Conservation (phyloP, 2,113 vertebrate genomes). For the Thamnaconus septentrionalis region DNA sequence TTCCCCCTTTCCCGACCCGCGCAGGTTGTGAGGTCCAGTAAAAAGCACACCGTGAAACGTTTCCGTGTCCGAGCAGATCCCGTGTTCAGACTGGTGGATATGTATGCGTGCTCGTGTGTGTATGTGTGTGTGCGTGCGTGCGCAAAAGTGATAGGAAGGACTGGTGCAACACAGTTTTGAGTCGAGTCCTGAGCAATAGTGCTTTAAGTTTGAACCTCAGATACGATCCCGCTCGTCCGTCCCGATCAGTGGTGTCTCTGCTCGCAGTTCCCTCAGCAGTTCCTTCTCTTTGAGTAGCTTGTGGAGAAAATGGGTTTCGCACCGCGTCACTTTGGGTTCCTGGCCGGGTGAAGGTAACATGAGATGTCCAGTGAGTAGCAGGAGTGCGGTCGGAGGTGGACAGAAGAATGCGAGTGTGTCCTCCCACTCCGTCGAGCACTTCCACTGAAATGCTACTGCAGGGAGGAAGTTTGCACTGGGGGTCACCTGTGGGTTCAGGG, state of each 20-base stretch:
- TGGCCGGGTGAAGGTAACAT: slow-evolving; percentile 29
- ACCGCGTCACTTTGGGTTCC: slow-evolving; percentile 5
- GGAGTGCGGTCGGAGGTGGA: slow-evolving; percentile 43
- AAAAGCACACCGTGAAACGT: slow-evolving; percentile 44
- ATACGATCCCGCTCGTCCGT: slow-evolving; percentile 57
- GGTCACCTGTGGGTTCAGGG: slow-evolving; percentile 43
- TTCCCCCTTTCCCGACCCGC: background rate
- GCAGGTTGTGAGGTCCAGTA: slow-evolving; percentile 36
- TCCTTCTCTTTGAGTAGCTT: slow-evolving; percentile 31
- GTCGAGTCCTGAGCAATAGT: slow-evolving; percentile 66
- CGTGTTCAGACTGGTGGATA: slow-evolving; percentile 24
- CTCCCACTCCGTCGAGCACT: slow-evolving; percentile 17
- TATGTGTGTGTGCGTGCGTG: too few species aligned
- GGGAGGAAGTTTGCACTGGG: slow-evolving; percentile 38
- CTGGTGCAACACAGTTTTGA: slow-evolving; percentile 37
- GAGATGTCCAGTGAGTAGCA: slow-evolving; percentile 11
- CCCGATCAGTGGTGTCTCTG: slow-evolving; percentile 31
- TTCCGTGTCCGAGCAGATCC: slow-evolving; percentile 44
- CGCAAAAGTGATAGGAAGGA: slow-evolving; percentile 39
- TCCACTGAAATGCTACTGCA: slow-evolving; percentile 37
- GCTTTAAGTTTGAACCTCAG: slow-evolving; percentile 44
- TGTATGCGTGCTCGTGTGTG: too few species aligned
- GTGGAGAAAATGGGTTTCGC: slow-evolving; percentile 33
- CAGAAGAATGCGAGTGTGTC: slow-evolving; percentile 26
- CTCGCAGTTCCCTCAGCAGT: slow-evolving; percentile 51